phyloP scores from a whole-genome alignment of 1,140 invertebrate genomes.

The Apis laboriosa region DNA sequence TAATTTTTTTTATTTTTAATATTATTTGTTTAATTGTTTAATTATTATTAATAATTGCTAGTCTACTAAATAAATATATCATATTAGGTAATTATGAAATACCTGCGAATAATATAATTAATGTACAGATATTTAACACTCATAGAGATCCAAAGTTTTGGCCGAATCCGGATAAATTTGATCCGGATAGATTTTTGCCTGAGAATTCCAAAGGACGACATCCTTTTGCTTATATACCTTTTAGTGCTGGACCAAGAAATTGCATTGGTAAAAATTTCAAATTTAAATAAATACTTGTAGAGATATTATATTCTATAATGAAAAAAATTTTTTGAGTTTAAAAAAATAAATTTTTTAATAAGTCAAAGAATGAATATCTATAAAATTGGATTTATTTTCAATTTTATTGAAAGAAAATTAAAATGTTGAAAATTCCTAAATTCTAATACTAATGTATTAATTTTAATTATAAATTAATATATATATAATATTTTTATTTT shows the following conservation, averaged over 20 bases:
- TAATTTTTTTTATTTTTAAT: background rate
- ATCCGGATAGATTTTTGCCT: conserved; percentile 86
- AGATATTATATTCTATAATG: background rate
- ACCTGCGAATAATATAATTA: background rate
- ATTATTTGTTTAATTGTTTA: background rate
- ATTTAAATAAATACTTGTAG: background rate
- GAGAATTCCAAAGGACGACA: conserved; percentile 81
- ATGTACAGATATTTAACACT: background rate
- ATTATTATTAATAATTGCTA: background rate
- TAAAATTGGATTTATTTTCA: background rate
- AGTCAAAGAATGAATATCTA: background rate
- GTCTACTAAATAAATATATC: background rate
- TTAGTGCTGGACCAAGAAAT: conserved; percentile 84
- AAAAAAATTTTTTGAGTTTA: background rate
- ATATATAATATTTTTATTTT: background rate
- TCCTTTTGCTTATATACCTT: conserved; percentile 83
- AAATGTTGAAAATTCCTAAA: no score
- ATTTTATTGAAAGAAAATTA: no score
- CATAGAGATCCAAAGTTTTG: conserved; percentile 45
- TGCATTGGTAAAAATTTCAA: conserved; percentile 80
- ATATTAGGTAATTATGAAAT: conserved; percentile 20
- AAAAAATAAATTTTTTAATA: background rate
- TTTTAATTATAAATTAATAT: no score
- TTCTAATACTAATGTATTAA: no score
- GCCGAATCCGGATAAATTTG: conserved; percentile 78